Evolutionary conservation across 2,797 vertebrate species (phyloP).

Genomic region (Propithecus deckenii): DNA sequence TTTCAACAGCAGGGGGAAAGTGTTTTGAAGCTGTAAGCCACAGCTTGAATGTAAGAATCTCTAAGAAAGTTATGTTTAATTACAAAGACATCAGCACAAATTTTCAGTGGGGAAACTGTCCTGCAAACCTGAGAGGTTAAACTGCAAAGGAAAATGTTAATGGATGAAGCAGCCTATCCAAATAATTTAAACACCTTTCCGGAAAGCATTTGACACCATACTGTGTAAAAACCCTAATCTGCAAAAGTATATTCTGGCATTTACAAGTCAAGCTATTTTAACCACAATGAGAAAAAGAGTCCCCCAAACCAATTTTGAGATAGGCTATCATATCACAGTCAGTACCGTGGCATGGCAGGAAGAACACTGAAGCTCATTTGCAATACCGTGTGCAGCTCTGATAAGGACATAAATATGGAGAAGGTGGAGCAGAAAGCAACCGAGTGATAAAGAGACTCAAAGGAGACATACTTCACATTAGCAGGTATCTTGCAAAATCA

Average conservation of each 20-base stretch:
- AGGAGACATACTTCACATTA: constrained; percentile 63
- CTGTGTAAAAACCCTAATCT: constrained; percentile 56
- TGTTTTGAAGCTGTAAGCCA: constrained; percentile 49
- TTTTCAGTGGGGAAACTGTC: constrained; percentile 18
- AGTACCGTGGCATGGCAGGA: constrained; percentile 21
- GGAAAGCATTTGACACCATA: constrained; percentile 37
- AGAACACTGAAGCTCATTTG: constrained; percentile 48
- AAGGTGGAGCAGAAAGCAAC: constrained; percentile 58
- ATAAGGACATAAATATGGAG: constrained; percentile 63
- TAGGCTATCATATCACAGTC: constrained; percentile 49
- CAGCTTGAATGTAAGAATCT: constrained; percentile 33
- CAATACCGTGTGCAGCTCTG: constrained; percentile 50
- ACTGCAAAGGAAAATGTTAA: constrained; percentile 27
- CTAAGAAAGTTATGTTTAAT: constrained; percentile 61
- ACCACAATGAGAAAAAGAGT: constrained; percentile 64
- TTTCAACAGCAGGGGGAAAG: constrained; percentile 50
- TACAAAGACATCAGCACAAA: constrained; percentile 58
- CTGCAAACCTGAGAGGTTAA: constrained; percentile 40
- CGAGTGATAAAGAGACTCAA: constrained; percentile 61
- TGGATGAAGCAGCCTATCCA: neutral
- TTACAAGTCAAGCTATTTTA: constrained; percentile 59
- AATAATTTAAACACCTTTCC: constrained; percentile 62
- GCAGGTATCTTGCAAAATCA: constrained; percentile 75
- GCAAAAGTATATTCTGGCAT: constrained; percentile 59
- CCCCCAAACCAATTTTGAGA: constrained; percentile 60